phyloP scores from a whole-genome alignment of 2,888 invertebrate genomes.

The Plutella xylostella region DNA sequence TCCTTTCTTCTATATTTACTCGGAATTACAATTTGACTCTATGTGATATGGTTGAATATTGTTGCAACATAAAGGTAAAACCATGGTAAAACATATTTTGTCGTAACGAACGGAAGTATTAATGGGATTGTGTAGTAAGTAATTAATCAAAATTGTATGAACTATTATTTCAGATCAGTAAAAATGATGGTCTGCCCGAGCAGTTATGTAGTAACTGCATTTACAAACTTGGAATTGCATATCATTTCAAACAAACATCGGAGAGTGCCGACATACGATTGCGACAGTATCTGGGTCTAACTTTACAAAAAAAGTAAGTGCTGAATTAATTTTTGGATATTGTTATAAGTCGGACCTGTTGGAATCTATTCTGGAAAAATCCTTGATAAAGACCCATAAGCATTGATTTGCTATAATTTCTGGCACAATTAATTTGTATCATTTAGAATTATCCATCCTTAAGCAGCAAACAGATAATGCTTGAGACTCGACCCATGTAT shows the following conservation, averaged over 20 bases:
- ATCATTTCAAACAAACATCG: constrained; percentile 73
- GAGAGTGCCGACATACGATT: constrained; percentile 70
- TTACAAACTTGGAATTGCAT: constrained; percentile 71
- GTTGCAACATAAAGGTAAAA: constrained; percentile 67
- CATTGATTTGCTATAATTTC: too few relatives aligned
- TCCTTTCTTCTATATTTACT: constrained; percentile 70
- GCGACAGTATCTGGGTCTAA: constrained; percentile 68
- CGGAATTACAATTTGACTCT: constrained; percentile 71
- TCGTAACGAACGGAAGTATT: background rate
- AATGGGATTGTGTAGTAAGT: too few relatives aligned
- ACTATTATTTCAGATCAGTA: constrained; percentile 47
- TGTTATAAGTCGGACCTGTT: too few relatives aligned
- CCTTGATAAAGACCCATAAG: too few relatives aligned
- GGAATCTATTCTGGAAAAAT: too few relatives aligned
- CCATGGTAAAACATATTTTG: background rate
- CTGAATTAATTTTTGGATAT: too few relatives aligned
- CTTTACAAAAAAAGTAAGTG: constrained; percentile 38
- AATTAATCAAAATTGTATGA: background rate
- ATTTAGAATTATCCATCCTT: too few relatives aligned
- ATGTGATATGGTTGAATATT: constrained; percentile 71
- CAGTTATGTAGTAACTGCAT: constrained; percentile 73
- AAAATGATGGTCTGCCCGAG: constrained; percentile 70
- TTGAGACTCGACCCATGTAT: too few relatives aligned
- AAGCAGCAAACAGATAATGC: too few relatives aligned
- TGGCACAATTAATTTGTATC: too few relatives aligned